These are phyloP conservation scores for Hoplias malabaricus DNA, from an alignment of 2,113 vertebrate genomes.

Conservation along the genomic window DNA sequence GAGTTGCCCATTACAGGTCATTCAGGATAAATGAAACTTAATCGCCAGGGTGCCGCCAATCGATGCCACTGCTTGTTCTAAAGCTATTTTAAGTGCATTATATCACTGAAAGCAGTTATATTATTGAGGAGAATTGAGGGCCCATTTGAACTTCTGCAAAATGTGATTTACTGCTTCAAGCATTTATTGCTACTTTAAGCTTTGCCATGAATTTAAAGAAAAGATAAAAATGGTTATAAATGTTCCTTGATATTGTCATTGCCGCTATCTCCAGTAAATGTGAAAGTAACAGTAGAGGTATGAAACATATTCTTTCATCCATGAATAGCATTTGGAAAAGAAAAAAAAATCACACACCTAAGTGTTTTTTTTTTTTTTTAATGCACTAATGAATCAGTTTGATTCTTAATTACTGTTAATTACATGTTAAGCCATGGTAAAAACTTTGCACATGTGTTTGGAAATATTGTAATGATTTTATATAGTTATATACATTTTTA, in stretches of 20 bases:
- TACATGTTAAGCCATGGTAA: not conserved
- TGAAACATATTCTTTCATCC: not conserved
- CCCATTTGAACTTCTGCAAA: slow-evolving; percentile 13
- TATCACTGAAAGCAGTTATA: slow-evolving; percentile 22
- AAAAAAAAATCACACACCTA: too few relatives aligned
- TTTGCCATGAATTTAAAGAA: not conserved
- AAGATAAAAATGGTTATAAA: not conserved
- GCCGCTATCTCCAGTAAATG: not conserved
- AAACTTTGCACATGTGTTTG: not conserved
- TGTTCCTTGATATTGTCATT: not conserved
- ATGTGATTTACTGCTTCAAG: not conserved
- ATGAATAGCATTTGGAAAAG: not conserved
- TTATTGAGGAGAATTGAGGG: slow-evolving; percentile 12
- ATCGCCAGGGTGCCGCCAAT: slow-evolving; percentile 24
- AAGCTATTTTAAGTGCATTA: slow-evolving; percentile 45
- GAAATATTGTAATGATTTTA: not conserved
- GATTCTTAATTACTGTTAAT: not conserved
- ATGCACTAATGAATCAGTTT: not conserved
- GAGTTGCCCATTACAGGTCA: slow-evolving; percentile 34
- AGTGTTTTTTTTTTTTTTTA: too few relatives aligned
- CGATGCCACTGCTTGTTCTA: slow-evolving; percentile 24
- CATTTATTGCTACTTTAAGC: not conserved
- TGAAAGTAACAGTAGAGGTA: not conserved
- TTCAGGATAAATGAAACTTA: slow-evolving; percentile 45
- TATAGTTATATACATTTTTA: too few relatives aligned